Evolutionary conservation across 2,888 invertebrate species (phyloP).

Genomic region (Scaptomyza caliginosa): DNA sequence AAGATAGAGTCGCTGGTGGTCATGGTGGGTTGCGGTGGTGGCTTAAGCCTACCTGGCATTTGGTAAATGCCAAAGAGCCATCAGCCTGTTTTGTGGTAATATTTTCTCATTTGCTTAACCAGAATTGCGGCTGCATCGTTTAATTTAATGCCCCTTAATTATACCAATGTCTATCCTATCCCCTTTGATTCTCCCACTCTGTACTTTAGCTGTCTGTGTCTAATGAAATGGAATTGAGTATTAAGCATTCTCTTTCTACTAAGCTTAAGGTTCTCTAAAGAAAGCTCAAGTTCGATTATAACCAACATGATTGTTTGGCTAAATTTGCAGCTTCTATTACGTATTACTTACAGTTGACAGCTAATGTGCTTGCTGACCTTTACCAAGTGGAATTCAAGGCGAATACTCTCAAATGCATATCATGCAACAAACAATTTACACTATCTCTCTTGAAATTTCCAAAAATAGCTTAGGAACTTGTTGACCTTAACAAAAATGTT

Average conservation of each 20-base stretch:
- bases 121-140: constrained; percentile 61
- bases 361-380: constrained; percentile 27
- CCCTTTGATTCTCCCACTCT: background rate
- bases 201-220: background rate
- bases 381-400: constrained; percentile 4
- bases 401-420: constrained; percentile 5
- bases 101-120: constrained; percentile 64
- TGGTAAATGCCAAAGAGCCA: constrained; percentile 61
- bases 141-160: constrained; percentile 56
- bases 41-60: constrained; percentile 60
- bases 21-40: background rate
- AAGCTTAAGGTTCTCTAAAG: background rate
- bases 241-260: background rate
- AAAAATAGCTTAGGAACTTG: background rate
- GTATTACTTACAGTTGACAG: background rate
- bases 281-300: background rate
- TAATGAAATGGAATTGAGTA: constrained; percentile 34
- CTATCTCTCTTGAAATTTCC: background rate
- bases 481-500: background rate
- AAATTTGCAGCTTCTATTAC: background rate
- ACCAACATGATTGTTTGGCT: constrained; percentile 1
- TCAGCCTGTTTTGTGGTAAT: constrained; percentile 28
- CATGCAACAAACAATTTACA: background rate
- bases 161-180: constrained; percentile 10
- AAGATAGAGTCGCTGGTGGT: background rate